Evolutionary conservation across 2,888 invertebrate genomes (phyloP).

Genomic region (Ectemnius lituratus): DNA sequence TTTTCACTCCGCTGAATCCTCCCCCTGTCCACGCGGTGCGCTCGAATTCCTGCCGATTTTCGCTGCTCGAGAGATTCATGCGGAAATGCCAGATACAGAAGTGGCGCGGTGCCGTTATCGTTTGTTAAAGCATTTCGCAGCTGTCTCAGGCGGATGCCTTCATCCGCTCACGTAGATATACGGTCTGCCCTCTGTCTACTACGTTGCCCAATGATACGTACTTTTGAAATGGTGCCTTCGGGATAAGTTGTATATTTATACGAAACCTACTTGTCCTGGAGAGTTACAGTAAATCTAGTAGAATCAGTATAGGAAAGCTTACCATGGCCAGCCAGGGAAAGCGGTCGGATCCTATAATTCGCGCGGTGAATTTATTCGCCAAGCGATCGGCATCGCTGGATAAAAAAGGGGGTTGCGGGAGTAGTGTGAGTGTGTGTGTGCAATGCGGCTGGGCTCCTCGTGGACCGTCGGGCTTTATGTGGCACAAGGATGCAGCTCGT

Average conservation of each 20-base stretch:
- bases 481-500: conserved; percentile 67
- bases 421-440: background rate
- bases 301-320: too few species aligned
- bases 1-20: conserved; percentile 40
- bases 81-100: conserved; percentile 38
- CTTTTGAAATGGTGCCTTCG: too few species aligned
- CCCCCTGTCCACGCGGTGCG: conserved; percentile 17
- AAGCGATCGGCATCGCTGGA: background rate
- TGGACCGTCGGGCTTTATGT: conserved; percentile 50
- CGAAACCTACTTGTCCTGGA: too few species aligned
- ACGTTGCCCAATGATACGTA: too few species aligned
- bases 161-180: too few species aligned
- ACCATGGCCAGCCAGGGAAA: too few species aligned
- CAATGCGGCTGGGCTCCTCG: conserved; percentile 2
- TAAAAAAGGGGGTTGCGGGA: background rate
- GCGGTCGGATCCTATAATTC: background rate
- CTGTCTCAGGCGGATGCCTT: too few species aligned
- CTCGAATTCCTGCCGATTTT: conserved; percentile 16
- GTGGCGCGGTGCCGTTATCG: conserved; percentile 11
- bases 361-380: background rate
- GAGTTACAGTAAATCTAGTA: too few species aligned
- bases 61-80: conserved; percentile 25
- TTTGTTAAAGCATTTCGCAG: too few species aligned
- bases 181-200: too few species aligned
- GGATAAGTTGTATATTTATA: too few species aligned